Percentiles rank a stretch among this genome's conserved stretches.
Evolutionary conservation across 2,113 vertebrate species (phyloP).

Genomic region (Rhea americana): DNA sequence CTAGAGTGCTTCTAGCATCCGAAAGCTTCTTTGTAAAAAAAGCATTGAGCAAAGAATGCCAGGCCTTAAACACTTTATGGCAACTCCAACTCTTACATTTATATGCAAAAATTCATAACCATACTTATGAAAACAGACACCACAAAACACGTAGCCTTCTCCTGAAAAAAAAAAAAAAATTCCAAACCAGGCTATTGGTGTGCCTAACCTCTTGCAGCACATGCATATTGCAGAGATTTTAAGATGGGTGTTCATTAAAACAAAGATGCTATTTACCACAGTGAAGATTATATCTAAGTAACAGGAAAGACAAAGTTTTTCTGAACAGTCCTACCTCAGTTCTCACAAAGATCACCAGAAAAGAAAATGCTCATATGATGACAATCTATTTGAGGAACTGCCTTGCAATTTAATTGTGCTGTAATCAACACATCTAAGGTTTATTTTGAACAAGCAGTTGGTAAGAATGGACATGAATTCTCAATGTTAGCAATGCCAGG

Average conservation of each 20-base stretch:
- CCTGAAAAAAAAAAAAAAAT: background rate
- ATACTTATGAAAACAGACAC: slow-evolving; percentile 29
- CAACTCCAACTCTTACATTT: slow-evolving; percentile 16
- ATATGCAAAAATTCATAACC: slow-evolving; percentile 35
- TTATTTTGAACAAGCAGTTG: slow-evolving; percentile 16
- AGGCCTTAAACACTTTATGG: slow-evolving; percentile 8
- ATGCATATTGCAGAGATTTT: slow-evolving; percentile 8
- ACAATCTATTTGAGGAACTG: background rate
- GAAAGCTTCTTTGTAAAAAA: background rate
- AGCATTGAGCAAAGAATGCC: background rate
- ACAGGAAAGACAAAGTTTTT: slow-evolving; percentile 14
- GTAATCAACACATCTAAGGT: background rate
- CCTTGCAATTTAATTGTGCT: background rate
- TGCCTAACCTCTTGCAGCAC: background rate
- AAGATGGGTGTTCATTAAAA: background rate
- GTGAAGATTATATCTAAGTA: slow-evolving; percentile 1
- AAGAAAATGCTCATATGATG: background rate
- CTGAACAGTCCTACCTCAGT: slow-evolving; percentile 1
- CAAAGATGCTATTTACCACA: background rate
- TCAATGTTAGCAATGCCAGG: rapidly evolving
- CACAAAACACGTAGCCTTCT: background rate
- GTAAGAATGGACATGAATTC: background rate
- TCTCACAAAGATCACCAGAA: background rate
- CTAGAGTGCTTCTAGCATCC: background rate
- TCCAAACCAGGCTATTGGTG: background rate